Evolutionary conservation across 92 coral and sea anemone species (phyloP), one percentile per base, ranked within the genome.

Genomic region (Chrysogorgia sp.): DNA sequence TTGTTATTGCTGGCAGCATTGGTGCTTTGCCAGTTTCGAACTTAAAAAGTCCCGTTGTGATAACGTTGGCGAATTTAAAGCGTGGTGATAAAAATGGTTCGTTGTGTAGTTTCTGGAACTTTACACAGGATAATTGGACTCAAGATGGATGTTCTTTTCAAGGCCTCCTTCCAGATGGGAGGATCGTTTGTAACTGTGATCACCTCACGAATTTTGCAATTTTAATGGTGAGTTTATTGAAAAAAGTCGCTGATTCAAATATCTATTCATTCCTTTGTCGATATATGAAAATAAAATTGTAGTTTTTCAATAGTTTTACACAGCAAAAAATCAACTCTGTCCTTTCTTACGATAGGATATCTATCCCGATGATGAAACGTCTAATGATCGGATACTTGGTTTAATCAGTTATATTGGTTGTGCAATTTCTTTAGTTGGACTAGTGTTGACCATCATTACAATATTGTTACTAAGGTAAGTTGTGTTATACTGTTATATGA

Each of bases 361-460:
- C 5, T 37, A 5, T 37, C 43, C 43, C 43, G 6, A 37, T 37
- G 43, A 37, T 4, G 43, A 37, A 37, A 37, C 43, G 12, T 37
- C 43, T 12, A 5, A 37, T 37, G 43, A 37, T 12, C 5, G 43
- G 12, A 37, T n/a, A 91, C 91, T n/a, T n/a, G n/a, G n/a, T n/a
- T n/a, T n/a, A n/a, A n/a, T n/a, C n/a, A n/a, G n/a, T 45, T 90
- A 90, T 29, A 63, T 92, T 33, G 97, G 97, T 7, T 92, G 97
- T 60, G 93, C 84, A 1, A 75, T 92, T 40, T 92, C 97, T 0
- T 87, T 92, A 13, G 75, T 88, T 66, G 97, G 97, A 22, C 84
- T 92, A 5, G 6, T 83, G 41, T 85, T 92, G 45, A 92, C 97
- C 45, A 80, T 92, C 29, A 65, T 92, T 34, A 90, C 97, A 1